Evolutionary conservation across 2,113 vertebrate genomes (phyloP).

Genomic region (Isurus oxyrinchus): DNA sequence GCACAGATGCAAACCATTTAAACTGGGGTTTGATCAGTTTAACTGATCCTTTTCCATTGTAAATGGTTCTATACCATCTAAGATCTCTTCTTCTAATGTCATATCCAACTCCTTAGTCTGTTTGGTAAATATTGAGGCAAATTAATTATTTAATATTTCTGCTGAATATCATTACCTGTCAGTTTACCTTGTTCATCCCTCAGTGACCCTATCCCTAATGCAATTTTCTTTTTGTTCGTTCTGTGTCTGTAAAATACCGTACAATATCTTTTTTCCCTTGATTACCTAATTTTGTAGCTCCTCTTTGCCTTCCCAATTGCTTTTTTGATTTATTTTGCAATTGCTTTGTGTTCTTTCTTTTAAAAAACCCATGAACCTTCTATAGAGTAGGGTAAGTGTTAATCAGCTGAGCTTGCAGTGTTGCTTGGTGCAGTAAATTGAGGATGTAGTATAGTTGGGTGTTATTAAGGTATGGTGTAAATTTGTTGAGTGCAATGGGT

Average conservation of each 20-base stretch:
- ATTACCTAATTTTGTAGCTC: neutral
- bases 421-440: neutral
- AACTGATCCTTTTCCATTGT: no score
- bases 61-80: neutral
- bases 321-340: neutral
- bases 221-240: neutral
- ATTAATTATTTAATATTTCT: neutral
- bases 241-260: neutral
- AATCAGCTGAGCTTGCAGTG: neutral
- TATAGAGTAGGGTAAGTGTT: neutral
- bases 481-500: neutral
- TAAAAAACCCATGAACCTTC: neutral
- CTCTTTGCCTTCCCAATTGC: neutral
- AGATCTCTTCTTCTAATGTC: neutral
- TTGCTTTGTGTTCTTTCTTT: neutral
- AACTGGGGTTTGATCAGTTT: neutral
- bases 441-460: neutral
- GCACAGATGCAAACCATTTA: neutral
- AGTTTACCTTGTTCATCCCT: neutral
- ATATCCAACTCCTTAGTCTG: neutral
- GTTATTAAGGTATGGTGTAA: neutral
- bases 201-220: no score
- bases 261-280: neutral
- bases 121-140: neutral
- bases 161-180: neutral